A percentile compares a stretch with the other conserved stretches of the same genome.
Evolutionary conservation across 2,888 invertebrate genomes (phyloP).

Genomic region (Amorpha juglandis): DNA sequence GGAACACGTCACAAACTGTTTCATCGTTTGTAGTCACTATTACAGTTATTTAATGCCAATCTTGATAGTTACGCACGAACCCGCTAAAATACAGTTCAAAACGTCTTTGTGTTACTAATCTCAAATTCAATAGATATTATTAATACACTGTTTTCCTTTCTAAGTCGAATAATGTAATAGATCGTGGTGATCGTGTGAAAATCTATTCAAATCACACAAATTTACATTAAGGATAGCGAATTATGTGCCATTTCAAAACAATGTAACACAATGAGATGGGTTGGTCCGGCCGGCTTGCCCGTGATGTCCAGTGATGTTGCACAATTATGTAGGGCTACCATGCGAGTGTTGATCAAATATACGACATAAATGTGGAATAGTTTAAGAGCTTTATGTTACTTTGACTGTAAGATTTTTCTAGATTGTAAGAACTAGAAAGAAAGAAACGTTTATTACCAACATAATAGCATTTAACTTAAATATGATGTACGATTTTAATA

Average conservation of each 20-base stretch:
- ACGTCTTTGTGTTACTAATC: neutral
- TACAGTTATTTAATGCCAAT: neutral
- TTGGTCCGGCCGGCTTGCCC: conserved; percentile 33
- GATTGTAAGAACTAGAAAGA: too few relatives aligned
- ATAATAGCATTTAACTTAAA: too few relatives aligned
- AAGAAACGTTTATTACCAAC: too few relatives aligned
- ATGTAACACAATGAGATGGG: conserved; percentile 43
- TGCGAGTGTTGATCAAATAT: neutral
- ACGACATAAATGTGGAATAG: neutral
- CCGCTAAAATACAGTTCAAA: neutral
- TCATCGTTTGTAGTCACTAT: too few relatives aligned
- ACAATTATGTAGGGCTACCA: conserved; percentile 18
- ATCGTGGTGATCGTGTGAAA: conserved; percentile 37
- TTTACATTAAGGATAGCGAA: conserved; percentile 42
- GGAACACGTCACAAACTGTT: too few relatives aligned
- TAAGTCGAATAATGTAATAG: conserved; percentile 26
- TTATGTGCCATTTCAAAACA: conserved; percentile 33
- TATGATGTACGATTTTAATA: too few relatives aligned
- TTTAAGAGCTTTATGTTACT: too few relatives aligned
- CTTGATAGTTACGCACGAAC: neutral
- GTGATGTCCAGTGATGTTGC: conserved; percentile 8
- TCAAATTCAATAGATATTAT: conserved; percentile 13
- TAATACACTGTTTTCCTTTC: conserved; percentile 21
- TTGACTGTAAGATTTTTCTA: too few relatives aligned
- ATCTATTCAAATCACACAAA: conserved; percentile 37